A percentile compares a stretch with the other conserved stretches of the same genome.
These are phyloP conservation scores for Eleutherodactylus coqui DNA, from an alignment of 2,797 vertebrate genomes.

Conservation along the genomic window DNA sequence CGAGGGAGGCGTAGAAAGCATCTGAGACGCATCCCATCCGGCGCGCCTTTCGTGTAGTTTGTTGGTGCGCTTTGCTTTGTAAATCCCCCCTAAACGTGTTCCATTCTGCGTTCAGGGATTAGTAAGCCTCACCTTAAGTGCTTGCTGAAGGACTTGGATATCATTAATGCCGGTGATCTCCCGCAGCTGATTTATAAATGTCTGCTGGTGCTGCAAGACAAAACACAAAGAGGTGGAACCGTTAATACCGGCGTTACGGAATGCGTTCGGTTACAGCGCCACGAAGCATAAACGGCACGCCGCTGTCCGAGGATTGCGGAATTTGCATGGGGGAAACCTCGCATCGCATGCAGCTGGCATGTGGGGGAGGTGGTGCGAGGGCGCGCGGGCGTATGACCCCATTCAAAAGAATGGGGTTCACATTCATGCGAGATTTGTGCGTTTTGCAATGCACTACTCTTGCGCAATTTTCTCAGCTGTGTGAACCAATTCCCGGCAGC, in stretches of 20 bases:
- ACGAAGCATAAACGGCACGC: too few relatives aligned
- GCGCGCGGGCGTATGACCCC: too few relatives aligned
- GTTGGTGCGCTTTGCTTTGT: neutral
- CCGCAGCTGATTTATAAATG: constrained; percentile 94
- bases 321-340: too few relatives aligned
- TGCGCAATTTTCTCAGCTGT: too few relatives aligned
- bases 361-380: too few relatives aligned
- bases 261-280: neutral
- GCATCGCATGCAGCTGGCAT: too few relatives aligned
- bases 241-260: neutral
- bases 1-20: neutral
- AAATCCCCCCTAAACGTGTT: neutral
- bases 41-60: neutral
- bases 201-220: constrained; percentile 89
- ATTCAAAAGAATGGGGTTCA: too few relatives aligned
- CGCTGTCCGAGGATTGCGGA: too few relatives aligned
- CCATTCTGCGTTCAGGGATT: neutral
- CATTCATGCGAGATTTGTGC: too few relatives aligned
- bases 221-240: neutral
- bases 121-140: constrained; percentile 85
- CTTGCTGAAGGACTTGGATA: constrained; percentile 93
- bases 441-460: too few relatives aligned
- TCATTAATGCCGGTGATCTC: constrained; percentile 98
- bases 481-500: too few relatives aligned
- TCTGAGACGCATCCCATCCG: neutral